Conservation (phyloP, 2,888 invertebrate species). For the Drosophila meridiana region DNA sequence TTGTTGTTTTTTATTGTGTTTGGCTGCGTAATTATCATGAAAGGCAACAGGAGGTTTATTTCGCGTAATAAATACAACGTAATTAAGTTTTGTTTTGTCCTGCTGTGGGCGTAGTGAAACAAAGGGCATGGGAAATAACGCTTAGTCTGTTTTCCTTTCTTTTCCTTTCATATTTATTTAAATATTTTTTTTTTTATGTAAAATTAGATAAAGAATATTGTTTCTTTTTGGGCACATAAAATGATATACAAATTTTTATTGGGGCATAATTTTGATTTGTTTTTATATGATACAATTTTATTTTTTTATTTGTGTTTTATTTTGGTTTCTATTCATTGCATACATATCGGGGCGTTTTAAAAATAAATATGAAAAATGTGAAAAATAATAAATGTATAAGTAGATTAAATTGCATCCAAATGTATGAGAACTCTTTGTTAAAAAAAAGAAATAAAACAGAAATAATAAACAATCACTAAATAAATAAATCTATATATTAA, state of each 20-base stretch:
- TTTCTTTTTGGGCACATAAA: conserved; percentile 2
- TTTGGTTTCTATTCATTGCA: neutral
- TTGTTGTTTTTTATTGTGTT: conserved; percentile 34
- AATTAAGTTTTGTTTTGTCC: conserved; percentile 64
- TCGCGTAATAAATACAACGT: conserved; percentile 69
- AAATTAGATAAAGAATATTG: conserved; percentile 38
- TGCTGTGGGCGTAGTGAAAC: conserved; percentile 1
- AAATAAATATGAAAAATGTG: neutral
- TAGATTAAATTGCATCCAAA: too few species aligned
- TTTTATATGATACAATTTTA: neutral
- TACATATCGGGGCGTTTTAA: neutral
- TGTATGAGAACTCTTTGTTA: too few species aligned
- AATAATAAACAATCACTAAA: too few species aligned
- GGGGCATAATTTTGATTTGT: neutral
- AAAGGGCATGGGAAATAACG: conserved; percentile 17
- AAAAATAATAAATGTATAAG: too few species aligned
- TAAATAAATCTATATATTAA: too few species aligned
- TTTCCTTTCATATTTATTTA: neutral
- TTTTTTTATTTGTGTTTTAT: neutral
- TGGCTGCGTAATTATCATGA: conserved; percentile 66
- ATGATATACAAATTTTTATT: conserved; percentile 15
- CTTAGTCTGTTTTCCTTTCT: conserved; percentile 8
- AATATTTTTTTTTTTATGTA: conserved; percentile 11
- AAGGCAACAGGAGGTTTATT: conserved; percentile 81
- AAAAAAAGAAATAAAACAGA: neutral